Percentiles rank a stretch among this genome's conserved stretches.
Evolutionary conservation across 1,140 invertebrate genomes (phyloP).

Genomic region (Zaprionus davidi): DNA sequence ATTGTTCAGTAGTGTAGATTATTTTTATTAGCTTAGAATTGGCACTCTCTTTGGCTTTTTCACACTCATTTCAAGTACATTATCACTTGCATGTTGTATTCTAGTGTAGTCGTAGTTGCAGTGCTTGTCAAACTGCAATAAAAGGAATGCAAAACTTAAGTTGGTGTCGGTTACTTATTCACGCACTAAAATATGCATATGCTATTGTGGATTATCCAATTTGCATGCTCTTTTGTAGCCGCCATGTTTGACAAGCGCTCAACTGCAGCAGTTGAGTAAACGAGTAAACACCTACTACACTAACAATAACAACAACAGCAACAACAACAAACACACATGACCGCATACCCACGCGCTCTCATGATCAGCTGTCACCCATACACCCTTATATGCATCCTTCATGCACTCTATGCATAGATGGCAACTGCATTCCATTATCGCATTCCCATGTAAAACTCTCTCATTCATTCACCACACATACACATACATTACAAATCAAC

Average conservation of each 20-base stretch:
- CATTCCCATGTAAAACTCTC: conserved; percentile 7
- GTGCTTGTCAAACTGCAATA: conserved; percentile 4
- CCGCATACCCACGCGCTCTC: not conserved
- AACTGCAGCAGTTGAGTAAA: not conserved
- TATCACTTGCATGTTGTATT: not conserved
- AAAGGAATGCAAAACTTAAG: not conserved
- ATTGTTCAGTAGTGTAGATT: not conserved
- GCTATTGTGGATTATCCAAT: not conserved
- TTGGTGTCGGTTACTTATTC: not conserved
- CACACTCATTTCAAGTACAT: conserved; percentile 1
- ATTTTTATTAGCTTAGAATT: not conserved
- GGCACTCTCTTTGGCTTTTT: not conserved
- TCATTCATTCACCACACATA: not conserved
- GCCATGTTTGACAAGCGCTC: conserved; percentile 5
- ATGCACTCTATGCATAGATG: not conserved
- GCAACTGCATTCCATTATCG: not conserved
- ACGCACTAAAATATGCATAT: not conserved
- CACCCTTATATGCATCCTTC: not conserved
- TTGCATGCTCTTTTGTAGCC: conserved; percentile 3
- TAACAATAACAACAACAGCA: not conserved
- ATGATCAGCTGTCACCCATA: not conserved
- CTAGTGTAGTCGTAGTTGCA: conserved; percentile 1
- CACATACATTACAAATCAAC: conserved; percentile 9
- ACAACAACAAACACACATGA: not conserved
- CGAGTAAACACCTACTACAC: not conserved